Evolutionary conservation across 2,888 invertebrate genomes (phyloP).

Genomic region (Tryphoninae sp.): DNA sequence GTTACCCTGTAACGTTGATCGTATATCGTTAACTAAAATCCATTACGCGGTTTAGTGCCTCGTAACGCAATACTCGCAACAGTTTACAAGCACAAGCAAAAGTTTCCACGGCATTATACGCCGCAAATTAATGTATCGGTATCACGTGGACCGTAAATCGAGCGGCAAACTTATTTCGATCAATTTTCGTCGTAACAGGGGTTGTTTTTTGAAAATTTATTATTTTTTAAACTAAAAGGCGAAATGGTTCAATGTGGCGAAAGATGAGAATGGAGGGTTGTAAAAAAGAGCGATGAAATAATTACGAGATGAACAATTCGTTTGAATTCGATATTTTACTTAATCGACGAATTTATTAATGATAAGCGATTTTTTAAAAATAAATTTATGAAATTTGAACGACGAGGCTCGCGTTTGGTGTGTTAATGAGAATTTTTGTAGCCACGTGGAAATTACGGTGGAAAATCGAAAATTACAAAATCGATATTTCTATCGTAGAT

Average conservation of each 20-base stretch:
- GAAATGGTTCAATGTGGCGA: neutral
- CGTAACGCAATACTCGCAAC: neutral
- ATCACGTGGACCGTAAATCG: conserved; percentile 11
- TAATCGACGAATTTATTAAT: neutral
- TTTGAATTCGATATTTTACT: neutral
- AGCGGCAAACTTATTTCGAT: neutral
- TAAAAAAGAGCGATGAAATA: neutral
- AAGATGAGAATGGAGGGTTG: neutral
- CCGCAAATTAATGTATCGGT: conserved; percentile 1
- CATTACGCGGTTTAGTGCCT: neutral
- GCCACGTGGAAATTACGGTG: neutral
- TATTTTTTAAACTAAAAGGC: neutral
- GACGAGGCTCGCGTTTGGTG: neutral
- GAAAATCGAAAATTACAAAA: conserved; percentile 1
- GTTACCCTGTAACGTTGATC: neutral
- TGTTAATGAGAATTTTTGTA: neutral
- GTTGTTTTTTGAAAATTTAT: neutral
- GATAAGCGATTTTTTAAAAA: neutral
- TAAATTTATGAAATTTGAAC: neutral
- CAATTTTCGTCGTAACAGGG: neutral
- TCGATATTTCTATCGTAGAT: conserved; percentile 27
- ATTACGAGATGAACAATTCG: neutral
- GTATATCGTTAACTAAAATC: conserved; percentile 17
- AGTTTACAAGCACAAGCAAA: neutral
- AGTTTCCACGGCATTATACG: neutral